Base-by-base conservation (phyloP, 2,113 vertebrate genomes). In the Agelaius phoeniceus region DNA sequence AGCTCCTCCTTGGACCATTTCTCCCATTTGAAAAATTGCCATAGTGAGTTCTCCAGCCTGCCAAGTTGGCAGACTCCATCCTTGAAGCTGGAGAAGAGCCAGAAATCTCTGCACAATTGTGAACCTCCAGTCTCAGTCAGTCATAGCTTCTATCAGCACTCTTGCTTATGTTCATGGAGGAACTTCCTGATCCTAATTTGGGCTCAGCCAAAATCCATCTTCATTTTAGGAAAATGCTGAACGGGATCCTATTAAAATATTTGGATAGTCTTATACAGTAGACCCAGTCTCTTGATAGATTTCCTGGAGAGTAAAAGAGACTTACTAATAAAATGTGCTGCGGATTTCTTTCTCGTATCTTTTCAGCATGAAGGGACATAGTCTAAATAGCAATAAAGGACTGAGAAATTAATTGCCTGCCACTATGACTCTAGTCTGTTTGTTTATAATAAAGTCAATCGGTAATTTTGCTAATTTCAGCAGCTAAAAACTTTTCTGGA, bases 11-110 rank as follows among this genome's bases (percentile, higher is more conserved):
- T 98, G 97, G 97, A 97, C 94, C 58, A 96, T 97, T 97, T 97
- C 93, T 97, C 76, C 84, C 59, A 89, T 96, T 97, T 98, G 98
- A 98, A 98, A 98, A 98, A 97, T 97, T 98, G 98, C 97, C 97
- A 98, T 65, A 49, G 90, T 76, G 93, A 97, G 95, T 93, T 95
- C 95, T 88, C 37, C 58, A 95, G 96, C 73, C 96, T 98, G 98
- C 98, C 97, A 98, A 98, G 73, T 97, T 98, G 98, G 97, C 98
- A 98, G 97, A 78, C 90, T 96, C 76, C 52, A 23, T 94, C 80
- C 91, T 92, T 8, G 30, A 94, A 91, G 81, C 89, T 98, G 98
- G 97, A 97, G 77, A 68, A 51, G 17, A 68, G 98, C 98, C 98
- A 98, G 96, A 84, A 97, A 97, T 96, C 13, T 10, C 84, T 92